Conservation (phyloP, 2,888 invertebrate species). For the Amblyjoppa proteus region DNA sequence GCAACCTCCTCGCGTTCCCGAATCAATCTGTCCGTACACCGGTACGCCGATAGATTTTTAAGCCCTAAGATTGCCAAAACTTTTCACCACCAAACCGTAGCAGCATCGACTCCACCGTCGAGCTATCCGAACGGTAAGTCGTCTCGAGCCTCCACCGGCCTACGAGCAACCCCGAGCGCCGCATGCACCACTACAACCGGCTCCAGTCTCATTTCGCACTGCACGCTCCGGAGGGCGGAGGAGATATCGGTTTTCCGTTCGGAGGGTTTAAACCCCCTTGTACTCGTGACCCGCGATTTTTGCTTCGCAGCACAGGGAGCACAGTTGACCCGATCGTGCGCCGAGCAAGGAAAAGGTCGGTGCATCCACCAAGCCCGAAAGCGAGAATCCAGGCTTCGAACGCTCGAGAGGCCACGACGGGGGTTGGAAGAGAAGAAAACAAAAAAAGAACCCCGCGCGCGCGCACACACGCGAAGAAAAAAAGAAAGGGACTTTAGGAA, state of each 20-base stretch:
- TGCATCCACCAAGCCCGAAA: neutral
- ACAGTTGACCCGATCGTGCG: constrained; percentile 5
- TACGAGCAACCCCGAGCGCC: neutral
- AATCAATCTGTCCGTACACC: constrained; percentile 59
- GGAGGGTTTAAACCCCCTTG: constrained; percentile 10
- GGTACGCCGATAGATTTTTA: constrained; percentile 73
- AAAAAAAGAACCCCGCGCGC: neutral
- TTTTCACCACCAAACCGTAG: constrained; percentile 56
- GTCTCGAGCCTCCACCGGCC: neutral
- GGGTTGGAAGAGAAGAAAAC: neutral
- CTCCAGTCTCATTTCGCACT: neutral
- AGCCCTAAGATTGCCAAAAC: constrained; percentile 70
- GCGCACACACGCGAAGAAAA: neutral
- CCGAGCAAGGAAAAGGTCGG: constrained; percentile 14
- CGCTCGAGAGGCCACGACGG: neutral
- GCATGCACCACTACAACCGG: neutral
- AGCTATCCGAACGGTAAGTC: neutral
- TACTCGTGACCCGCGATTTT: constrained; percentile 17
- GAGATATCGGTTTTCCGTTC: constrained; percentile 15
- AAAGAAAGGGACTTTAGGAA: constrained; percentile 66
- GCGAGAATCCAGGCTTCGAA: constrained; percentile 1
- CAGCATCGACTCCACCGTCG: neutral
- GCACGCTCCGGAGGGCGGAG: neutral
- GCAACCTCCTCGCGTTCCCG: constrained; percentile 31
- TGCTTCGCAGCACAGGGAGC: constrained; percentile 6